Evolutionary conservation across 2,888 invertebrate genomes (phyloP).

Genomic region (Parasteatoda lunata): DNA sequence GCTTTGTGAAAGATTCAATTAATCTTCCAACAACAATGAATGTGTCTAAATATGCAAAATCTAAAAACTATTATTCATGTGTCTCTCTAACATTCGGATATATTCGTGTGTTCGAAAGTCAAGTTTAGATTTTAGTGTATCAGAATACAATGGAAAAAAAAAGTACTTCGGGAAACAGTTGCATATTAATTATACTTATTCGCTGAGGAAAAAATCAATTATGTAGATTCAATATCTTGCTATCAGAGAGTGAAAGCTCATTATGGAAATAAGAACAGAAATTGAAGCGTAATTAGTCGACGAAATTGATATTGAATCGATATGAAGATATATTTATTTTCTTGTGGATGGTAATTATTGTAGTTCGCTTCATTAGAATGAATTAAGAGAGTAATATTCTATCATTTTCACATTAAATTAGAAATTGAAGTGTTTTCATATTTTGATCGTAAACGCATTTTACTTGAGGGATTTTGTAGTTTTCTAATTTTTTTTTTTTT

Average conservation of each 20-base stretch:
- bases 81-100: not conserved
- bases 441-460: no score
- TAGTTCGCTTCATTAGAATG: conserved; percentile 5
- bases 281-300: conserved; percentile 39
- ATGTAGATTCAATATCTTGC: conserved; percentile 27
- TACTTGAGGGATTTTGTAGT: no score
- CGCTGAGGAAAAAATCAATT: conserved; percentile 37
- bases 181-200: conserved; percentile 12
- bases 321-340: conserved; percentile 25
- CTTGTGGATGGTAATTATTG: conserved; percentile 15
- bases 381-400: not conserved
- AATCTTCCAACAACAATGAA: conserved; percentile 42
- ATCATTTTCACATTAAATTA: no score
- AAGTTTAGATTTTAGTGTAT: not conserved
- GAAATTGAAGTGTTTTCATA: no score
- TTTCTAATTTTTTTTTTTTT: no score
- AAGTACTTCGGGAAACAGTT: not conserved
- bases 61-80: conserved; percentile 24
- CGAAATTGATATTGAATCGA: conserved; percentile 51
- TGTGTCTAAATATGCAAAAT: conserved; percentile 45
- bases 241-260: not conserved
- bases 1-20: conserved; percentile 16
- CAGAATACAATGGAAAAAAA: not conserved
- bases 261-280: conserved; percentile 17
- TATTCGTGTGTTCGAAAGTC: not conserved